These are phyloP conservation scores for Apis dorsata DNA, from an alignment of 1,140 invertebrate species.

Conservation along the genomic window DNA sequence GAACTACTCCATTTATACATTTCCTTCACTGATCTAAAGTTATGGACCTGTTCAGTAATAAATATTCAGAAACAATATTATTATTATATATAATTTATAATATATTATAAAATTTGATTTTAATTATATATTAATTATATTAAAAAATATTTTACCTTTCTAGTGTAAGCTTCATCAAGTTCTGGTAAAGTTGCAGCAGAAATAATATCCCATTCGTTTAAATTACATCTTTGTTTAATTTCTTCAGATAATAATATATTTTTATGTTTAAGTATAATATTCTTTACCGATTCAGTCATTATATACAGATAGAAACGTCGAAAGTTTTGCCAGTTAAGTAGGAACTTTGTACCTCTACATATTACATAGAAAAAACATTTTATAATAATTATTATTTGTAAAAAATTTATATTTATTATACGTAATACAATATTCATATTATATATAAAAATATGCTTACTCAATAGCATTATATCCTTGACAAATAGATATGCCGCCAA, in stretches of 20 bases:
- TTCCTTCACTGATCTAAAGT: slow-evolving; percentile 88
- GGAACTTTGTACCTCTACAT: slow-evolving; percentile 86
- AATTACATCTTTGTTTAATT: slow-evolving; percentile 83
- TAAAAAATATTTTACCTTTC: slow-evolving; percentile 78
- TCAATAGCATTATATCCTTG: slow-evolving; percentile 94
- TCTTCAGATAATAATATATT: slow-evolving; percentile 88
- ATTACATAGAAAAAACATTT: slow-evolving; percentile 11
- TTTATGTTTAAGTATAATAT: slow-evolving; percentile 90
- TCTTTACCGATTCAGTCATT: slow-evolving; percentile 95
- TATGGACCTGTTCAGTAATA: slow-evolving; percentile 78
- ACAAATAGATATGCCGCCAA: slow-evolving; percentile 93
- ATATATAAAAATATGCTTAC: slow-evolving; percentile 81
- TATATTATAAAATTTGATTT: not conserved
- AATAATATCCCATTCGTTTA: slow-evolving; percentile 90
- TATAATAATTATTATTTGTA: not conserved
- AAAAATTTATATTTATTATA: too few relatives aligned
- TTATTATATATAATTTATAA: not conserved
- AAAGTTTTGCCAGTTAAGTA: slow-evolving; percentile 93
- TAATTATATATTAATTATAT: too few relatives aligned
- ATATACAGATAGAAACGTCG: slow-evolving; percentile 93
- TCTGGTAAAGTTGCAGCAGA: slow-evolving; percentile 91
- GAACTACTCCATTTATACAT: slow-evolving; percentile 92
- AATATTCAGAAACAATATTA: slow-evolving; percentile 17
- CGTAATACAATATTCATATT: too few relatives aligned
- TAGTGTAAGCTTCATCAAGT: slow-evolving; percentile 93